Base-by-base conservation (phyloP, 2,888 invertebrate genomes). In the Shargacucullia verbasci region DNA sequence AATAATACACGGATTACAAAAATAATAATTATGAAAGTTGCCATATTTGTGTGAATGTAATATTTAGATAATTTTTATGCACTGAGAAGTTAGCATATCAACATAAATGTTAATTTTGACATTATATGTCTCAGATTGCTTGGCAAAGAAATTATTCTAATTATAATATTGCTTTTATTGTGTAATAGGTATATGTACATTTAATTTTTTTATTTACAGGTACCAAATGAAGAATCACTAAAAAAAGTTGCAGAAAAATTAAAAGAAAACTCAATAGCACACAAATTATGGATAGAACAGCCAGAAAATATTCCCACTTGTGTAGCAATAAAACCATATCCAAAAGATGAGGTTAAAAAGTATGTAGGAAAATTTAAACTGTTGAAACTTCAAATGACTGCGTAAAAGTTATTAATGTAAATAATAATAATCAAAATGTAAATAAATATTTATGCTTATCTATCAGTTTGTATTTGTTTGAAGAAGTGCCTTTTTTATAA, bases 231-330 rank as follows among this genome's bases (percentile, higher is more conserved):
- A 92, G 95, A 95, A 31, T 95, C 96, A 56, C 88, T 99, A 52
- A 90, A 91, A 38, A 95, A 95, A 73, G 86, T 99, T 25, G 95
- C 96, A 59, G 95, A 95, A 52, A 96, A 95, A 80, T 90, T 99
- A 61, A 94, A 95, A 62, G 95, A 96, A 78, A 96, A 96, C 76
- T 95, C 95, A 15, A 96, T 99, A 63, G 95, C 96, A 69, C 97
- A 99, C 87, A 99, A 99, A 88, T 83, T 99, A 44, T 99, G 99
- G 99, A 97, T 98, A 57, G 99, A 99, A 90, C 98, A 99, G 84
- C 99, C 99, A 11, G 99, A 99, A 92, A 97, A 99, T 87, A 97
- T 98, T 83, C 96, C 99, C 14, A 99, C 99, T 0, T 99, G 99
- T 87, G 92, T 99, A 73, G 99, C 98, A 9, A 92, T 97, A 1